These are phyloP conservation scores for Elysia chlorotica DNA, from an alignment of 1,140 invertebrate species.

Conservation along the genomic window DNA sequence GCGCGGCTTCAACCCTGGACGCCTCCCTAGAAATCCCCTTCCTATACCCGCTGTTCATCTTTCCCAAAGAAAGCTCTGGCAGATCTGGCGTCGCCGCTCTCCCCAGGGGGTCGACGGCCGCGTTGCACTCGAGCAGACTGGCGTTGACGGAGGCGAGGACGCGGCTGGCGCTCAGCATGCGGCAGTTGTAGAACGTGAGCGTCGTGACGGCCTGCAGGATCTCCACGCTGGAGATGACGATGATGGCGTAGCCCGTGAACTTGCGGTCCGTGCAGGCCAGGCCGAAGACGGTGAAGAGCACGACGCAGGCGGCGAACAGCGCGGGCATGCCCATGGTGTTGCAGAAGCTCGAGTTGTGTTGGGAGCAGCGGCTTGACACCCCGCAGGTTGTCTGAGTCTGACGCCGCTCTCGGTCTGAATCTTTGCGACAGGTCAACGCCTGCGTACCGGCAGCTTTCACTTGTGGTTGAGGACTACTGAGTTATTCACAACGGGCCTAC, in stretches of 20 bases:
- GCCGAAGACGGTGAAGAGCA: constrained; percentile 29
- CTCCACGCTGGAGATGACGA: constrained; percentile 20
- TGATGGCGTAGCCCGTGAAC: constrained; percentile 23
- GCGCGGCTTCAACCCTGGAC: no score
- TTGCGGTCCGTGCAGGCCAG: constrained; percentile 29
- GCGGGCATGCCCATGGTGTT: constrained; percentile 24
- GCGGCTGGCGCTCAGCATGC: neutral
- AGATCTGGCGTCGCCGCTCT: no score
- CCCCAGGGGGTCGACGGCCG: neutral
- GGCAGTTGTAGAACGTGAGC: constrained; percentile 15
- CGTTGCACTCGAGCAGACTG: neutral
- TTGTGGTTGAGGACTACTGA: no score
- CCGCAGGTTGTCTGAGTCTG: no score
- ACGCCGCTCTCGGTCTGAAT: no score
- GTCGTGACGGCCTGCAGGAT: constrained; percentile 17
- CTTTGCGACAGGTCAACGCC: no score
- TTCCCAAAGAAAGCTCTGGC: no score
- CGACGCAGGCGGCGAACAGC: constrained; percentile 25
- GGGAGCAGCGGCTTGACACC: no score
- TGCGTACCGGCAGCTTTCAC: no score
- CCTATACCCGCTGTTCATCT: no score
- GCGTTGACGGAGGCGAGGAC: neutral
- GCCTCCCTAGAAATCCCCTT: no score
- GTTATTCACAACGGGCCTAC: no score
- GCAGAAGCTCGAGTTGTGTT: constrained; percentile 18